Conservation (phyloP, 1,140 invertebrate species). For the Fopius arisanus region DNA sequence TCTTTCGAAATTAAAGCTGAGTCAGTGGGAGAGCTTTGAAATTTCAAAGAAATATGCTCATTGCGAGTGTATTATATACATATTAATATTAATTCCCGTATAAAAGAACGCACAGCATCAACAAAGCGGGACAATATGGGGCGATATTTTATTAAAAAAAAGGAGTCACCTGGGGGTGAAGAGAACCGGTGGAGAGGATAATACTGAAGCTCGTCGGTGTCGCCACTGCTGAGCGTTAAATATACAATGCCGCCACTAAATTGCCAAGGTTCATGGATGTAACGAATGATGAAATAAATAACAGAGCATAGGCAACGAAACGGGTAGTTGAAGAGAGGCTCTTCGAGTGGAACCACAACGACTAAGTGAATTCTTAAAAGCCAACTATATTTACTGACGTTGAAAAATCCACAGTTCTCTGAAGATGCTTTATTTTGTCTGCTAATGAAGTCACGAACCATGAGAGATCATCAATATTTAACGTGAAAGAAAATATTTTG, state of each 20-base stretch:
- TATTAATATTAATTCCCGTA: neutral
- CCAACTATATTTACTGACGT: neutral
- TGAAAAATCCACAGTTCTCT: neutral
- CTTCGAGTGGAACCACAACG: neutral
- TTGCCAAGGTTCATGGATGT: neutral
- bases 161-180: neutral
- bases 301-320: neutral
- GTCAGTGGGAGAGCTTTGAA: neutral
- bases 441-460: too few relatives aligned
- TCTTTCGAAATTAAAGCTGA: neutral
- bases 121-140: neutral
- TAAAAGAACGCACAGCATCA: neutral
- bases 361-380: neutral
- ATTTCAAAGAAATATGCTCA: neutral
- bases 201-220: neutral
- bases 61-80: neutral
- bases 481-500: too few relatives aligned
- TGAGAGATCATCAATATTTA: too few relatives aligned
- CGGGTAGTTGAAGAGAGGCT: neutral
- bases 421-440: neutral
- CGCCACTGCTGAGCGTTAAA: neutral
- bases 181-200: neutral
- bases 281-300: neutral
- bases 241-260: neutral
- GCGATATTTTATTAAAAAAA: neutral